Evolutionary conservation across 2,797 vertebrate genomes (phyloP).

Genomic region (Aeoliscus strigatus): DNA sequence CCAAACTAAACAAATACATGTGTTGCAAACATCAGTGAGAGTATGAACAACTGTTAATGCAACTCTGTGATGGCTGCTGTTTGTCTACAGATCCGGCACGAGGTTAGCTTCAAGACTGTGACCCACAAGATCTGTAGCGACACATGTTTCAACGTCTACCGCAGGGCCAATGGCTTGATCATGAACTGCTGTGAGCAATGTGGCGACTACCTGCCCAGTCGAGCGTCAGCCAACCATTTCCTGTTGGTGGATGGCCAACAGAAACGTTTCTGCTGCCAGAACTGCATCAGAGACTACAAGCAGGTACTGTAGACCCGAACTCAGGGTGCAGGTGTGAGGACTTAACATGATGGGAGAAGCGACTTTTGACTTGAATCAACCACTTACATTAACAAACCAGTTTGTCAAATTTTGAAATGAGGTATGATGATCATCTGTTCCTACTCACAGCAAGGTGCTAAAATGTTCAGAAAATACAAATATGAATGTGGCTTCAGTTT

Average conservation of each 20-base stretch:
- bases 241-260: conserved; percentile 93
- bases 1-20: too few species aligned
- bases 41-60: not conserved
- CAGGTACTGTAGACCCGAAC: conserved; percentile 77
- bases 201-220: conserved; percentile 93
- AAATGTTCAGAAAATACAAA: too few species aligned
- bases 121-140: conserved; percentile 99
- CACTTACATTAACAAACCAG: too few species aligned
- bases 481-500: too few species aligned
- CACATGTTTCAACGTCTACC: conserved; percentile 94
- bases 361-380: too few species aligned
- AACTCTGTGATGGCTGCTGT: not conserved
- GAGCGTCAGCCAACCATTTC: conserved; percentile 91
- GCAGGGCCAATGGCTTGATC: conserved; percentile 94
- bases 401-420: too few species aligned
- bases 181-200: conserved; percentile 99
- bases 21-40: too few species aligned
- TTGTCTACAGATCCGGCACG: conserved; percentile 89
- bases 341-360: too few species aligned
- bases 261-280: conserved; percentile 97
- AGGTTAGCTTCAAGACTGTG: conserved; percentile 99
- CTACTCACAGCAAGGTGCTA: too few species aligned
- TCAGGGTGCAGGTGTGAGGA: not conserved
- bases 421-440: too few species aligned
- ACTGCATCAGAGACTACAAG: conserved; percentile 95